Base-by-base conservation (phyloP, 2,888 invertebrate genomes). In the Timema cristinae region DNA sequence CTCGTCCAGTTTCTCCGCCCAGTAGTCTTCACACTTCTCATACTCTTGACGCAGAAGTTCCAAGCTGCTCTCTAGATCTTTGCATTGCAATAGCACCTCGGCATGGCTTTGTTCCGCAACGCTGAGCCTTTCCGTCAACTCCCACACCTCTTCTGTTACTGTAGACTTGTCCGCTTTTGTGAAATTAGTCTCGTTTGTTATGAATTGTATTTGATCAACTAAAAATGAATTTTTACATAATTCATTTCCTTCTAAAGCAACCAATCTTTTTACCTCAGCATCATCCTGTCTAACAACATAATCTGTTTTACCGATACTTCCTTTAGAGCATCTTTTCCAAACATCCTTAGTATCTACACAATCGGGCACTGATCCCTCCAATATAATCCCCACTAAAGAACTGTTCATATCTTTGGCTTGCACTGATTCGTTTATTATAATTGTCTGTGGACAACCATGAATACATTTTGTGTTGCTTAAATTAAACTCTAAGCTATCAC, bases 21-120 rank as follows among this genome's bases (percentile, higher is more conserved):
- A 95, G 83, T 94, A 94, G 80, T 94, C 94, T 81, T 95, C 95
- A 81, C 93, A 92, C 74, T 89, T 89, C 78, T 94, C 94, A 80
- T 92, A 93, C 79, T 94, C 94, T 66, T 85, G 85, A 77, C 88
- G 87, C 83, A 94, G 83, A 79, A 91, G 85, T 79, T 93, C 92
- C 71, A 94, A 82, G 77, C 91, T 91, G 68, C 83, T 83, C 81
- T 94, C 93, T 68, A 94, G 82, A 74, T 92, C 91, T 72, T 85
- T 86, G 79, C 86, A 88, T 32, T 4, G 32, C 32, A 32, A 32
- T 4, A 32, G 32, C 4, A 32, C 32, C 32, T 32, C 32, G 32
- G 32, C 73, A 66, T 80, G 76, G 16, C 16, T 81, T 84, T 70
- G 81, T 83, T 66, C 82, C 84, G 61, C 50, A 32, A 50, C 32